Evolutionary conservation across 2,888 invertebrate genomes (phyloP), one percentile per base, ranked within the genome.

Genomic region (Pristionchus maxplancki): DNA sequence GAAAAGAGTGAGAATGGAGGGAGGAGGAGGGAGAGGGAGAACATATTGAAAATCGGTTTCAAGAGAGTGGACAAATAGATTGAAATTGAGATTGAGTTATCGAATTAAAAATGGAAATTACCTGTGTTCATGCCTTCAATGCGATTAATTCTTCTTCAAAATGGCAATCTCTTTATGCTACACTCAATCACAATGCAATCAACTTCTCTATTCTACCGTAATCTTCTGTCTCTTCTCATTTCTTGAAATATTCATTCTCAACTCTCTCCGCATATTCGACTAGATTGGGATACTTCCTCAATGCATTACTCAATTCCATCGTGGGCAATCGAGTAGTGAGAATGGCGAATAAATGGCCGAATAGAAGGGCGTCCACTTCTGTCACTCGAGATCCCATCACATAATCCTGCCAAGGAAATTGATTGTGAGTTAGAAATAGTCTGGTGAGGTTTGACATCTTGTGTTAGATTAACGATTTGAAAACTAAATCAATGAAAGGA

Each of bases 301-400:
- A 96, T 11, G 97, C 97, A 89, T 97, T 96, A 0, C 97, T 97
- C 86, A 99, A 96, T 90, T 96, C 96, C 91, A 97, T 96, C 94
- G 97, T 97, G 0, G 98, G 97, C 67, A 97, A 96, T 9, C 97
- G 98, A 81, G 93, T 92, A 13, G 98, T 98, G 89, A 98, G 96
- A 92, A 99, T 97, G 0, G 97, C 97, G 95, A 97, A 99, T n/a
- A 99, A 96, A 95, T 99, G 99, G 0, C 98, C 99, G 96, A 98
- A 99, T 0, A 98, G 97, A 58, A 99, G 95, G 2, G 98, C 98
- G 95, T 99, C 99, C 24, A 93, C 90, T 85, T 99, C 98, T 50
- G 98, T 98, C 0, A 98, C 98, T 88, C 92, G 89, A 71, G 95
- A 95, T 53, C 95, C 96, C 92, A 95, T 95, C 95, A 98, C 98